Conservation (phyloP, 2,797 vertebrate genomes). For the Varecia variegata region DNA sequence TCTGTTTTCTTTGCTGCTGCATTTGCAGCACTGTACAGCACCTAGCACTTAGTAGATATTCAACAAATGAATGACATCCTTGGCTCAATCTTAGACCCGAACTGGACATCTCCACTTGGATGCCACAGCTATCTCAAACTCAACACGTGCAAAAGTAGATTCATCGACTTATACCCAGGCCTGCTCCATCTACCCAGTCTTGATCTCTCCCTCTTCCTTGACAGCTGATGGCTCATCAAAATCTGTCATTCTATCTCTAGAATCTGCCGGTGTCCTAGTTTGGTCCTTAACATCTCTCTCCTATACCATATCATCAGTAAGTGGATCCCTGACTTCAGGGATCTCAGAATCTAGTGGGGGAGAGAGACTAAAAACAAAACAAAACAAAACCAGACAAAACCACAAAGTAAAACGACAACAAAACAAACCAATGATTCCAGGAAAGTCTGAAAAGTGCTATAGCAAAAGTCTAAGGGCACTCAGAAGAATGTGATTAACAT, state of each 20-base stretch:
- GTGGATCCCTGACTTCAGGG: not conserved
- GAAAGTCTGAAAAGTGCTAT: not conserved
- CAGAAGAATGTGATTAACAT: conserved; percentile 13
- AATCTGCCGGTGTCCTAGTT: not conserved
- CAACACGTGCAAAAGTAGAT: not conserved
- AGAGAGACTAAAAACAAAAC: conserved; percentile 2
- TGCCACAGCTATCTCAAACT: not conserved
- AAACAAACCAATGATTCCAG: not conserved
- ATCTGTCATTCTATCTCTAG: not conserved
- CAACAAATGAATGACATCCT: not conserved
- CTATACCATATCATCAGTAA: not conserved
- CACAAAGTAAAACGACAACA: not conserved
- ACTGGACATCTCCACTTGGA: not conserved
- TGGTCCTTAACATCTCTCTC: not conserved
- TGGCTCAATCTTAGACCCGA: not conserved
- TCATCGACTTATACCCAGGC: not conserved
- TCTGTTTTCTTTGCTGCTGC: not conserved
- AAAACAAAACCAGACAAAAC: not conserved
- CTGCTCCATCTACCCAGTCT: not conserved
- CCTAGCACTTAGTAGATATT: not conserved
- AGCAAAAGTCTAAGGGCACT: not conserved
- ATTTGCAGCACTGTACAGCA: not conserved
- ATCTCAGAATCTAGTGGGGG: not conserved
- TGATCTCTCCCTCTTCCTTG: not conserved
- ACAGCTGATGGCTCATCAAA: not conserved